Base-by-base conservation (phyloP, 2,113 vertebrate genomes). In the Calcarius ornatus region DNA sequence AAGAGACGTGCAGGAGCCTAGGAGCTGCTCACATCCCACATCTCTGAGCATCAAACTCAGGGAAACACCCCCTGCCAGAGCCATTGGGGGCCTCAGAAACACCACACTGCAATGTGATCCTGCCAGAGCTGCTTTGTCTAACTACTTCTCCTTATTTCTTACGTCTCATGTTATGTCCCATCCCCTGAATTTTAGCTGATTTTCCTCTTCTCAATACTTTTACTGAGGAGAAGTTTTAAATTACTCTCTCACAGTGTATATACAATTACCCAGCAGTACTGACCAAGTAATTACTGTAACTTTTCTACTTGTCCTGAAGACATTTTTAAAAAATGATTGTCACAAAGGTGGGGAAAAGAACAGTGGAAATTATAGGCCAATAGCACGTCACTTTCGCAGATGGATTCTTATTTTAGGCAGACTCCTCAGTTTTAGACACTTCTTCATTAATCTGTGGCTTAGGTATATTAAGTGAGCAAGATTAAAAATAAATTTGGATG, bases 401-500 rank as follows among this genome's bases (percentile, higher is more conserved):
- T 11, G 19, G 42, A 51, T 51, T 78, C 82, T 89, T 94, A 96
- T 95, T 96, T 96, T 93, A 92, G 68, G 94, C 94, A 60, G 63
- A 68, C 87, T 92, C 63, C 47, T 94, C 91, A 68, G 61, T 89
- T 97, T 96, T 94, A 94, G 81, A 93, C 70, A 25, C 61, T 88
- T 94, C 72, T 84, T 93, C 94, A 96, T 97, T 96, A 95, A 91
- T 85, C 91, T 92, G 88, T 37, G 40, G 90, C 14, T 92, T 51
- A 56, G 65, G 87, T 96, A 79, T 91, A 96, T 96, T 94, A 92
- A 91, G 56, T 72, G 69, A 73, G 45, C 18, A 63, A 85, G 86
- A 93, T 94, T 85, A 96, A 73, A 92, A 96, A 93, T 86, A 88
- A 96, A 96, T 94, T 95, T 95, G 82, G 57, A 81, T 88, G 53